Percentiles rank a stretch among this genome's conserved stretches.
Evolutionary conservation across 2,888 invertebrate genomes (phyloP).

Genomic region (Ametastegia equiseti): DNA sequence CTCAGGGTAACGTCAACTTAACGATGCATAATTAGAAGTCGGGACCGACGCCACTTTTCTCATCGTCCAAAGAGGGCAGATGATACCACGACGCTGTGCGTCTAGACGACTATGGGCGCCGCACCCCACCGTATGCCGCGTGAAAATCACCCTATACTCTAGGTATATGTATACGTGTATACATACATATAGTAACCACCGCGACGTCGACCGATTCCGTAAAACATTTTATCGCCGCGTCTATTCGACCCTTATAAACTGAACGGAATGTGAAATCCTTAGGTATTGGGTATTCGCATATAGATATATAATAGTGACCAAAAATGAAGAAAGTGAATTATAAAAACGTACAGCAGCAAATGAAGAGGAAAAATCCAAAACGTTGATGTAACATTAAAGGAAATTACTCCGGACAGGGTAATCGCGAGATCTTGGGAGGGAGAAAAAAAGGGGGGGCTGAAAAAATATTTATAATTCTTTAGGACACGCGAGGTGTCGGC

Average conservation of each 20-base stretch:
- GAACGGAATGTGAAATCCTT: neutral
- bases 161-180: neutral
- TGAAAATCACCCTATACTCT: slow-evolving; percentile 16
- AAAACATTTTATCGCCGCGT: slow-evolving; percentile 21
- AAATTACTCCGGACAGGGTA: slow-evolving; percentile 19
- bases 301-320: neutral
- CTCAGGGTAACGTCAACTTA: slow-evolving; percentile 40
- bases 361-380: neutral
- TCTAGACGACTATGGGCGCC: slow-evolving; percentile 37
- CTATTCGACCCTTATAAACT: slow-evolving; percentile 4
- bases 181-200: neutral
- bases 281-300: neutral
- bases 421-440: slow-evolving; percentile 12
- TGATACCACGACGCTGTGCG: slow-evolving; percentile 29
- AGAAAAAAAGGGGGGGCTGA: neutral
- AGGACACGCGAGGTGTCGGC: slow-evolving; percentile 33
- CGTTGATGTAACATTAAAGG: neutral
- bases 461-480: slow-evolving; percentile 33
- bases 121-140: neutral
- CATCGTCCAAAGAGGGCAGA: neutral
- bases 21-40: slow-evolving; percentile 45
- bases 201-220: slow-evolving; percentile 7
- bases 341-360: neutral
- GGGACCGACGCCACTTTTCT: slow-evolving; percentile 41
- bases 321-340: neutral